Evolutionary conservation across 2,113 vertebrate species (phyloP).

Genomic region (Scytalopus superciliaris): DNA sequence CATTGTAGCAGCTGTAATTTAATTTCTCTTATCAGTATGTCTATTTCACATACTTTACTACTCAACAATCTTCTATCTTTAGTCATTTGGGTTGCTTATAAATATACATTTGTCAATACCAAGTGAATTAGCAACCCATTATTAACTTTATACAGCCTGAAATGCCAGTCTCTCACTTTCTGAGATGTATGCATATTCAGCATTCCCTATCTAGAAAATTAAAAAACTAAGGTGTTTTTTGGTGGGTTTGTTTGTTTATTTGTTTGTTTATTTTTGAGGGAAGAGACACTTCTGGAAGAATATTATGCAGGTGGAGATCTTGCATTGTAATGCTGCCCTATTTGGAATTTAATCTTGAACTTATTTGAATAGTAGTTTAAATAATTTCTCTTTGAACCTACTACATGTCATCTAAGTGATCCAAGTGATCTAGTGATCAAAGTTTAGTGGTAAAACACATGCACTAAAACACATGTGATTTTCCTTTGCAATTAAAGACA

Average conservation of each 20-base stretch:
- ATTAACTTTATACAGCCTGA: slow-evolving; percentile 44
- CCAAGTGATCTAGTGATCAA: background rate
- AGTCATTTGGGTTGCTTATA: slow-evolving; percentile 64
- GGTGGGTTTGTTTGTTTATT: no score
- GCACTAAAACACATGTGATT: background rate
- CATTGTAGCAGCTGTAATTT: slow-evolving; percentile 47
- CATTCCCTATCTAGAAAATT: slow-evolving; percentile 23
- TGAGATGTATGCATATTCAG: background rate
- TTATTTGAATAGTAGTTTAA: slow-evolving; percentile 49
- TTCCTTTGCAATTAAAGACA: slow-evolving; percentile 22
- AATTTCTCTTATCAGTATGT: slow-evolving; percentile 55
- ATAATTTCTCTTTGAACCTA: background rate
- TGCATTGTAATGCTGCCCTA: slow-evolving; percentile 50
- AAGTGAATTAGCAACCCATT: slow-evolving; percentile 58
- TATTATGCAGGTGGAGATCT: slow-evolving; percentile 17
- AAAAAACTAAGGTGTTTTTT: background rate
- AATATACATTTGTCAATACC: slow-evolving; percentile 64
- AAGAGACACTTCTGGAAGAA: slow-evolving; percentile 41
- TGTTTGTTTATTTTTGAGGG: background rate
- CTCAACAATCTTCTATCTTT: slow-evolving; percentile 62
- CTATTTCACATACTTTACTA: slow-evolving; percentile 60
- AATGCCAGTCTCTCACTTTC: slow-evolving; percentile 23
- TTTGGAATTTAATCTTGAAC: slow-evolving; percentile 60
- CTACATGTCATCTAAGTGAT: background rate
- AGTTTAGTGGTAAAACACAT: background rate